Percentiles rank a stretch among this genome's conserved stretches.
phyloP scores from a whole-genome alignment of 2,797 vertebrate species.

The Acanthiza pusilla region DNA sequence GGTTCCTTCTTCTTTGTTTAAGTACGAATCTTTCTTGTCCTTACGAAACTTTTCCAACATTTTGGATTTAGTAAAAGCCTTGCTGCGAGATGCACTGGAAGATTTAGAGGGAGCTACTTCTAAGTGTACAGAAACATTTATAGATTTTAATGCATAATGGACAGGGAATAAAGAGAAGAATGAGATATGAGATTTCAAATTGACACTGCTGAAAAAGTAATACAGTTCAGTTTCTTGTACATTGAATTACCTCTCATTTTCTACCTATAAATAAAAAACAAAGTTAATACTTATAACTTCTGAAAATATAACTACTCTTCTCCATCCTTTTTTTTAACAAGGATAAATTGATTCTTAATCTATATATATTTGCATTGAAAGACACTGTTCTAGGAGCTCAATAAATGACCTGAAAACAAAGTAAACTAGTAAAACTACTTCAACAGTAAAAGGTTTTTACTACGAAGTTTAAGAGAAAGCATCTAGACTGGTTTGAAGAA shows the following conservation, averaged over 20 bases:
- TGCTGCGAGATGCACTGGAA: conserved; percentile 71
- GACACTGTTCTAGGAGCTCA: background rate
- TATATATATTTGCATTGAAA: background rate
- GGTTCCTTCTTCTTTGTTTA: conserved; percentile 40
- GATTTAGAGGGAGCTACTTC: conserved; percentile 53
- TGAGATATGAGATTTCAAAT: background rate
- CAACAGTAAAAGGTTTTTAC: background rate
- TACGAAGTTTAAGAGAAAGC: background rate
- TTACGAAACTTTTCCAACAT: conserved; percentile 49
- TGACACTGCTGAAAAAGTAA: background rate
- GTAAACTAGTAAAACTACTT: background rate
- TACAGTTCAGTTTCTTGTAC: background rate
- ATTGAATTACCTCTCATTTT: background rate
- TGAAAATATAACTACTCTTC: background rate
- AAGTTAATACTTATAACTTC: background rate
- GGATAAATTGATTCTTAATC: background rate
- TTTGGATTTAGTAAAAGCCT: conserved; percentile 63
- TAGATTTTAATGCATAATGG: background rate
- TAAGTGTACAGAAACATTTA: background rate
- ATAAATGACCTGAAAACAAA: background rate
- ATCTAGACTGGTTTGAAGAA: background rate
- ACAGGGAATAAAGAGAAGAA: conserved; percentile 34
- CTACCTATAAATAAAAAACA: background rate
- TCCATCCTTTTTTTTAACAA: background rate
- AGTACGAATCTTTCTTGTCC: conserved; percentile 5